Evolutionary conservation across 2,888 invertebrate species (phyloP), one percentile per base, ranked within the genome.

Genomic region (Mamestra brassicae): DNA sequence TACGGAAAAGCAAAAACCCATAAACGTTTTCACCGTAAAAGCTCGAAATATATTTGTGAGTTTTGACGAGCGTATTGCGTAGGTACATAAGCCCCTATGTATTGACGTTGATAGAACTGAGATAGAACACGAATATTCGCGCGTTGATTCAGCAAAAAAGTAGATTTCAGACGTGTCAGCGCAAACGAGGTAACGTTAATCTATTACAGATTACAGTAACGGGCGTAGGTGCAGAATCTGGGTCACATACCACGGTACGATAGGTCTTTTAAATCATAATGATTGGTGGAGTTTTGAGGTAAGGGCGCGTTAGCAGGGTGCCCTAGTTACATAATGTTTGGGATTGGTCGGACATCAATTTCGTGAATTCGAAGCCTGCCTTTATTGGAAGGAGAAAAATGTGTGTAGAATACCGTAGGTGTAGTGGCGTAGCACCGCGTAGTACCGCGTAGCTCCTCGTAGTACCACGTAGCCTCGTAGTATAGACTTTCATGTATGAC

Each of bases 71-170:
- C 60, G 63, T 54, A 64, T 74, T 74, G 68, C 75, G 75, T 67
- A 67, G 38, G 66, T 68, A 73, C 63, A 74, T 63, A 74, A 76
- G 75, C 76, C 78, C 76, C 66, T 78, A 78, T 81, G 71, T 81
- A 83, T 82, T 84, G 85, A 85, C 82, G 70, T 82, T 84, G 84
- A 84, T 83, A 81, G 83, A 75, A 81, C 69, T 68, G 78, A 87
- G 89, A 90, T 90, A 90, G 85, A 83, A 84, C 90, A 90, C 90
- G 89, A 76, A 84, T 79, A 80, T 81, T 82, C 80, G 76, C 69
- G 47, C 72, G 84, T 85, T 85, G 86, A 84, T 85, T 87, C 84
- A 86, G 77, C 79, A 80, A 79, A 82, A 81, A 84, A 84, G 75
- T 80, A 67, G 68, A 81, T 77, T 74, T 74, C 76, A 71, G 75